Percentiles rank a stretch among this genome's conserved stretches.
Conservation (phyloP, 2,797 vertebrate genomes). For the Betta splendens region DNA sequence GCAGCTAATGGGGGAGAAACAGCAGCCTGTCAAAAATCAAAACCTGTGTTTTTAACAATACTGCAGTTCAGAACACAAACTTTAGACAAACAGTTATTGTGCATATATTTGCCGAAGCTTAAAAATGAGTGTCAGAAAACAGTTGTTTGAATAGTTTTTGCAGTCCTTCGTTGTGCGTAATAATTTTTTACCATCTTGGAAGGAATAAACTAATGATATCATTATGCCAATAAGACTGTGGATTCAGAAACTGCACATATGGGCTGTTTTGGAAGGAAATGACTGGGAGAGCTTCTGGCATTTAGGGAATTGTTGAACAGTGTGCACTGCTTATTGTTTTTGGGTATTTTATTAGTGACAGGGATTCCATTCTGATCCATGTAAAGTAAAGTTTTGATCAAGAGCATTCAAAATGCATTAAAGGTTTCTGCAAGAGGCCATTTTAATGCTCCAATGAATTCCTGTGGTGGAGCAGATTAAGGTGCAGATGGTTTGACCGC, state of each 20-base stretch:
- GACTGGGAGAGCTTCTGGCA: neutral
- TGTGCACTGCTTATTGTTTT: conserved; percentile 1
- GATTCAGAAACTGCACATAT: neutral
- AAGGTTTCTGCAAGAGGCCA: conserved; percentile 52
- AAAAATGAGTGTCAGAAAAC: neutral
- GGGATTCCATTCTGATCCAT: conserved; percentile 11
- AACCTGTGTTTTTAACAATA: neutral
- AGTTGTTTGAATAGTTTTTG: neutral
- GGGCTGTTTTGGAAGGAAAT: neutral
- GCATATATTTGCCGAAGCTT: neutral
- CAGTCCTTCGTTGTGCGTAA: neutral
- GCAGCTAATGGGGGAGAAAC: neutral
- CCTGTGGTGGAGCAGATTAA: conserved; percentile 68
- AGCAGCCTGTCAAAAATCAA: neutral
- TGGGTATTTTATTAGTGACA: conserved; percentile 20
- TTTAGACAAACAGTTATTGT: neutral
- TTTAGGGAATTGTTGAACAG: conserved; percentile 1
- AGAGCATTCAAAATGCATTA: conserved; percentile 44
- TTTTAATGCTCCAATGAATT: conserved; percentile 68
- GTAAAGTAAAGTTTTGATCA: conserved; percentile 37
- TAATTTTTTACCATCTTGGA: neutral
- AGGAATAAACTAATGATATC: neutral
- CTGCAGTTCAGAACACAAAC: neutral
- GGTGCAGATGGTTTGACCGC: conserved; percentile 64
- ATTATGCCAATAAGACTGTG: neutral